Conservation (phyloP, 2,888 invertebrate species). For the Cecidostiba fungosa region DNA sequence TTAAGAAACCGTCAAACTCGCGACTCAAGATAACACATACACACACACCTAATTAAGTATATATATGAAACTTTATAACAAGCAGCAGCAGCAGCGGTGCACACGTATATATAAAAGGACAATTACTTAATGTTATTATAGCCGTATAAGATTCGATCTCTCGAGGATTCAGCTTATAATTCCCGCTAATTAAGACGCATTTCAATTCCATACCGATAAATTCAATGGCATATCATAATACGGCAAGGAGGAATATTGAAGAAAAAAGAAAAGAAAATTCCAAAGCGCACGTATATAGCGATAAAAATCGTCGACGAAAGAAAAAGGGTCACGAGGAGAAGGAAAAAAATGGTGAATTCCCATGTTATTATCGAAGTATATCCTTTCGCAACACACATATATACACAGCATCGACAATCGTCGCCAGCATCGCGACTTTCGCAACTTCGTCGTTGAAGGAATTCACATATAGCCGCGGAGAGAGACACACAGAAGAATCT, state of each 20-base stretch:
- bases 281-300: background rate
- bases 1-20: conserved; percentile 37
- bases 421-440: conserved; percentile 45
- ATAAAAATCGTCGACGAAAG: conserved; percentile 45
- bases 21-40: background rate
- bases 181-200: conserved; percentile 53
- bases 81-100: background rate
- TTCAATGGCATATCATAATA: background rate
- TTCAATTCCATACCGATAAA: conserved; percentile 14
- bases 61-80: conserved; percentile 27
- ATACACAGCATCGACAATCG: conserved; percentile 51
- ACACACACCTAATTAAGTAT: background rate
- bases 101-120: conserved; percentile 22
- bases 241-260: conserved; percentile 5
- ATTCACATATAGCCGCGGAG: conserved; percentile 8
- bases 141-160: conserved; percentile 41
- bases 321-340: conserved; percentile 26
- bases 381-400: conserved; percentile 58
- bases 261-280: background rate
- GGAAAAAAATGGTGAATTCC: conserved; percentile 40
- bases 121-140: conserved; percentile 51
- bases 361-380: conserved; percentile 53
- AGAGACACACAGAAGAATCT: background rate
- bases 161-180: conserved; percentile 32
- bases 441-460: conserved; percentile 11